Evolutionary conservation across 2,888 invertebrate species (phyloP).

Genomic region (Pelosia muscerda): DNA sequence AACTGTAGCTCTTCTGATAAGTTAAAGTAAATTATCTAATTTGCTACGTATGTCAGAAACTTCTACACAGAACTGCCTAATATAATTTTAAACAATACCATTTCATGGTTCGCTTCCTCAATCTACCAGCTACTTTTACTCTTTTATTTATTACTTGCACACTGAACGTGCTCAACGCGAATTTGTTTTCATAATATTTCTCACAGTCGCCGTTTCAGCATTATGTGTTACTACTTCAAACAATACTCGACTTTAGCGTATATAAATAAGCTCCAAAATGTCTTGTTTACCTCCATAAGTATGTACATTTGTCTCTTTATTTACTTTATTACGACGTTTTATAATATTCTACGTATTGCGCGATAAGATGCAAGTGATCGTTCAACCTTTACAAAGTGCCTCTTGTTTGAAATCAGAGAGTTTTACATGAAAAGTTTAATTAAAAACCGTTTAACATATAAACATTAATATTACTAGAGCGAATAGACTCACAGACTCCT

Average conservation of each 20-base stretch:
- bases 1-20: slow-evolving; percentile 23
- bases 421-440: slow-evolving; percentile 46
- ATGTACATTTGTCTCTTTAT: slow-evolving; percentile 82
- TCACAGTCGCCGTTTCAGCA: slow-evolving; percentile 64
- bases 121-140: slow-evolving; percentile 70
- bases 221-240: slow-evolving; percentile 61
- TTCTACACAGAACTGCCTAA: slow-evolving; percentile 51
- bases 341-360: slow-evolving; percentile 82
- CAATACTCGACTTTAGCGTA: slow-evolving; percentile 57
- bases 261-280: slow-evolving; percentile 58
- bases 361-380: slow-evolving; percentile 79
- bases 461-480: too few species aligned
- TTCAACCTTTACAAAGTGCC: slow-evolving; percentile 76
- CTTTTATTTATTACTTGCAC: slow-evolving; percentile 84
- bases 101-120: slow-evolving; percentile 71
- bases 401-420: slow-evolving; percentile 68
- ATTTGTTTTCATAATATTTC: slow-evolving; percentile 87
- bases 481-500: too few species aligned
- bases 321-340: slow-evolving; percentile 85
- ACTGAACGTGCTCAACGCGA: slow-evolving; percentile 84
- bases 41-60: slow-evolving; percentile 46
- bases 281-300: slow-evolving; percentile 43
- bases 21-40: slow-evolving; percentile 40
- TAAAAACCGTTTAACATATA: slow-evolving; percentile 25
- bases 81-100: slow-evolving; percentile 78